Conservation (phyloP, 2,888 invertebrate species). For the Diarsia rubi region DNA sequence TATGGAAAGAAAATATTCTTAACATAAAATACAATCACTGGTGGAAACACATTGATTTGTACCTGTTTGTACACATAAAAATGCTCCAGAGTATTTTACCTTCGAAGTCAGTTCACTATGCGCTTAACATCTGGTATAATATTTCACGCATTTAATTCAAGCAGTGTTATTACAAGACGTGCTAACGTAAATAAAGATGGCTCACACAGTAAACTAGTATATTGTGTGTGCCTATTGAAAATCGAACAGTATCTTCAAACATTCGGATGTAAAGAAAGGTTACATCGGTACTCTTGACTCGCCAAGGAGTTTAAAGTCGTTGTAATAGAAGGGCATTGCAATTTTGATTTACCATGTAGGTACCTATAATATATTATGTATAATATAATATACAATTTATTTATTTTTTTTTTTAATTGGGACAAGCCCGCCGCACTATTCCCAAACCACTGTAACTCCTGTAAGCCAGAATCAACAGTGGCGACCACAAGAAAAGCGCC, state of each 20-base stretch:
- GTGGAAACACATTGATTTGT: constrained; percentile 24
- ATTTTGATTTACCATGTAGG: no score
- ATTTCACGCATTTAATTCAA: constrained; percentile 48
- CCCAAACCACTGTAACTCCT: no score
- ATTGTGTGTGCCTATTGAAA: constrained; percentile 20
- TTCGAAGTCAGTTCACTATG: constrained; percentile 26
- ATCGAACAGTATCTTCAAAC: constrained; percentile 6
- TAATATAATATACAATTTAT: no score
- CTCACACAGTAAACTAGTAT: constrained; percentile 1
- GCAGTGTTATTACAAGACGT: constrained; percentile 29
- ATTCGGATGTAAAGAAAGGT: neutral
- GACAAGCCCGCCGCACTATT: no score
- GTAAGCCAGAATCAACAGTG: no score
- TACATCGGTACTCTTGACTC: neutral
- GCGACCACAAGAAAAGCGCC: no score
- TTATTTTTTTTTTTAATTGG: no score
- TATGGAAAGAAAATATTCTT: neutral
- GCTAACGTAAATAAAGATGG: constrained; percentile 37
- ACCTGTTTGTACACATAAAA: constrained; percentile 19
- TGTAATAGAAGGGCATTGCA: no score
- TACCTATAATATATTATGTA: no score
- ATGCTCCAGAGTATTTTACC: constrained; percentile 15
- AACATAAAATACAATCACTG: neutral
- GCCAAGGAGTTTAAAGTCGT: neutral
- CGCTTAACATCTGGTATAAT: constrained; percentile 44